Base-by-base conservation (phyloP, 2,113 vertebrate species). In the Lichenostomus cassidix region DNA sequence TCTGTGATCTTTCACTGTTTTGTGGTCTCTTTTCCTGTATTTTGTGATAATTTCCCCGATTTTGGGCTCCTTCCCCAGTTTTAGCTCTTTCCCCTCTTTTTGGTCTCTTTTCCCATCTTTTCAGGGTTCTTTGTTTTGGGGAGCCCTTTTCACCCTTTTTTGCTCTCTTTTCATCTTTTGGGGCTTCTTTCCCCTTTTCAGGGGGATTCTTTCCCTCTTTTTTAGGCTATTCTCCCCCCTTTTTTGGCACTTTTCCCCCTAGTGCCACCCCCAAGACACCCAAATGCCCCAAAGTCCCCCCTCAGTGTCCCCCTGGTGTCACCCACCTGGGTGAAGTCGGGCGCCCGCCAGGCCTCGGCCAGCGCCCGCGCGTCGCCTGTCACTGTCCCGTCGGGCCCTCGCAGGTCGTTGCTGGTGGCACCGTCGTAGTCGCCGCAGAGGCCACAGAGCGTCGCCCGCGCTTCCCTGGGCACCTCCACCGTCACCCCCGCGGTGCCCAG, bases 291-390 rank as follows among this genome's bases (percentile, higher is more conserved):
- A 1, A 15, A 12, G 12, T 17, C 19, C 29, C 4, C 10, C 29
- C 37, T 18, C 22, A 23, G 28, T 9, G 27, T 55, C 12, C 15
- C 58, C 47, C 20, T 0, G 3, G 42, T 37, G 39, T 11, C 68
- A 31, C 89, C 35, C 69, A 89, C 74, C 10, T 56, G 33, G 52
- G 11, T 60, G 69, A 94, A 55, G 52, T 94, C 80, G 0, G 75
- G 84, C 0, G 80, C 89, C 19, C 16, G 25, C 89, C 93, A 94
- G 33, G 85, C 85, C 41, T 71, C 6, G 1, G 41, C 47, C 41
- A 25, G 4, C 0, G 53, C 93, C 69, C 0, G 19, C 12, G 2
- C 0, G 0, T 71, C 1, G 0, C 21, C 28, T 1, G 12, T 37
- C 52, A 4, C 9, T 0, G 2, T 76, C 33, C 80, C 75, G 0